Conservation (phyloP, 2,797 vertebrate species). For the Gephyroberyx darwinii region DNA sequence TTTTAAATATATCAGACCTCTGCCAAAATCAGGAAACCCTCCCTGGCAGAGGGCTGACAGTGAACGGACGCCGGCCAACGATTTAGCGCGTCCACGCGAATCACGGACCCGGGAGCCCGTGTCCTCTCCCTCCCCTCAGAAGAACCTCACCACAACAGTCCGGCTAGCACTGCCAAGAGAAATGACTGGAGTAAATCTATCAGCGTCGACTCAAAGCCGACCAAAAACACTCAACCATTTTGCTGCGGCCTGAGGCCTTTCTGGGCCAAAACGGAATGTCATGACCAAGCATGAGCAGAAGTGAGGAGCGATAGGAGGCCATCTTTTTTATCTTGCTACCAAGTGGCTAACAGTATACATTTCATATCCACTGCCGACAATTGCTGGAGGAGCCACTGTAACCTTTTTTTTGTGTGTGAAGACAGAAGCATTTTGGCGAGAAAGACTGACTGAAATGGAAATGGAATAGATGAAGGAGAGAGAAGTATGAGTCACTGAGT, state of each 20-base stretch:
- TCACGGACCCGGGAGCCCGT: not conserved
- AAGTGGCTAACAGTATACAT: slow-evolving; percentile 26
- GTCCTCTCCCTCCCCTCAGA: slow-evolving; percentile 27
- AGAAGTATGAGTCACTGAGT: slow-evolving; percentile 46
- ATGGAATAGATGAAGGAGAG: slow-evolving; percentile 56
- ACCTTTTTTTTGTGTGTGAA: slow-evolving; percentile 4
- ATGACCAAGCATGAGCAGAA: slow-evolving; percentile 32
- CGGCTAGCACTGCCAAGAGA: slow-evolving; percentile 58
- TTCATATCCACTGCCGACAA: slow-evolving; percentile 33
- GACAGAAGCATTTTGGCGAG: slow-evolving; percentile 29
- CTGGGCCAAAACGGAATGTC: slow-evolving; percentile 39
- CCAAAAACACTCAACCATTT: slow-evolving; percentile 39
- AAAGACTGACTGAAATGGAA: slow-evolving; percentile 59
- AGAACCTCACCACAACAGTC: slow-evolving; percentile 55
- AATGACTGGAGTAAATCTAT: slow-evolving; percentile 61
- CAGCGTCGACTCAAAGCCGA: slow-evolving; percentile 55
- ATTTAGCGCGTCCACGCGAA: slow-evolving; percentile 45
- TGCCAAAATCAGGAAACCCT: slow-evolving; percentile 34
- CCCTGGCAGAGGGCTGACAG: slow-evolving; percentile 35
- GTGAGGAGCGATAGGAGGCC: slow-evolving; percentile 7
- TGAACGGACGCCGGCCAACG: slow-evolving; percentile 12
- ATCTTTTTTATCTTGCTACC: slow-evolving; percentile 31
- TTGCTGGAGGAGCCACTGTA: slow-evolving; percentile 40
- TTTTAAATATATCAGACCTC: slow-evolving; percentile 25
- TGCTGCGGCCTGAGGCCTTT: slow-evolving; percentile 40